These are phyloP conservation scores for Eilema depressum DNA, from an alignment of 2,888 invertebrate species.

Conservation along the genomic window DNA sequence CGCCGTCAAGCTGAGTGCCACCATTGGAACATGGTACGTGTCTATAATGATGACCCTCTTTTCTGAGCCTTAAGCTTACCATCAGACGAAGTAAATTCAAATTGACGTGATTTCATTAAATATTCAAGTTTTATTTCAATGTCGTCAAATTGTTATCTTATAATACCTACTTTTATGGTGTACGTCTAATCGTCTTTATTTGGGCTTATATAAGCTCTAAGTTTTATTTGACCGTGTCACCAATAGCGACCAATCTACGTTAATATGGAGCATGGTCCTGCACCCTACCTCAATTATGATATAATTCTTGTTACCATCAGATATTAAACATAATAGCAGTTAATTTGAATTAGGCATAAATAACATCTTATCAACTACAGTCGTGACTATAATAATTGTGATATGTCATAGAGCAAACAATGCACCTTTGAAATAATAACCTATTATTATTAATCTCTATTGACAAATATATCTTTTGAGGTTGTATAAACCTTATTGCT, in stretches of 20 bases:
- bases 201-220: no score
- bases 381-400: conserved; percentile 42
- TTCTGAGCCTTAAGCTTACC: no score
- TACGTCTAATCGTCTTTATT: no score
- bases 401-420: conserved; percentile 46
- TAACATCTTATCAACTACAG: background rate
- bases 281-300: background rate
- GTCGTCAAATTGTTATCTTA: no score
- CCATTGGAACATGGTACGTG: no score
- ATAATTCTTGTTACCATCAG: background rate
- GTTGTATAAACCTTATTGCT: background rate
- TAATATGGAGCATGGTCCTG: background rate
- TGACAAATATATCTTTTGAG: background rate
- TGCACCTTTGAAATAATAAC: conserved; percentile 37
- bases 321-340: background rate
- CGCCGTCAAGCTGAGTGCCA: no score
- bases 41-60: no score
- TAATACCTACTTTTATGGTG: no score
- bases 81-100: no score
- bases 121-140: no score
- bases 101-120: no score
- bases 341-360: conserved; percentile 2
- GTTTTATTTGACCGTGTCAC: background rate
- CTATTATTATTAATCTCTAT: conserved; percentile 30
- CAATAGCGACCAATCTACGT: background rate